Conservation (phyloP, 2,888 invertebrate genomes). For the Thyatira batis region DNA sequence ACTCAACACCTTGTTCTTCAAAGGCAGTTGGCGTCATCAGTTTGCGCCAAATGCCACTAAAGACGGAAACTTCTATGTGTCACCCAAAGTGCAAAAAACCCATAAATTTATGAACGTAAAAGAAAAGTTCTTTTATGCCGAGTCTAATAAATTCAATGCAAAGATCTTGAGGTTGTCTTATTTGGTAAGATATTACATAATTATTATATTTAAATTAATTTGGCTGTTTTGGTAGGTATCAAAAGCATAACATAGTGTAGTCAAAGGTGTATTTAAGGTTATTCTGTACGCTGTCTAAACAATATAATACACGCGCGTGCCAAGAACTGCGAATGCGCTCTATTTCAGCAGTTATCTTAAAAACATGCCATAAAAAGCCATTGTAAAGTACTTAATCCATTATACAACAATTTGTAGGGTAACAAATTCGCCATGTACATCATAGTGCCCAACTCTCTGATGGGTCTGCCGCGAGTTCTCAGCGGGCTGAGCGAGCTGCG, state of each 20-base stretch:
- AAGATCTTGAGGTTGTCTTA: slow-evolving; percentile 89
- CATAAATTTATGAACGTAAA: slow-evolving; percentile 87
- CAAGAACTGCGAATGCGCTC: too few species aligned
- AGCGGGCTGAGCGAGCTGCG: slow-evolving; percentile 82
- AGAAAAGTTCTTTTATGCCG: slow-evolving; percentile 84
- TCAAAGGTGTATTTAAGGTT: too few species aligned
- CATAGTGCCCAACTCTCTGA: slow-evolving; percentile 85
- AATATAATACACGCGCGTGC: too few species aligned
- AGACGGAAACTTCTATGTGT: slow-evolving; percentile 83
- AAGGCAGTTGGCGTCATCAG: slow-evolving; percentile 88
- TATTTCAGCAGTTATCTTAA: background rate
- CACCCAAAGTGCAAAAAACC: slow-evolving; percentile 65
- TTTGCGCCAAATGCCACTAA: slow-evolving; percentile 85
- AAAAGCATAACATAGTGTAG: background rate
- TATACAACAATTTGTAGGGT: slow-evolving; percentile 74
- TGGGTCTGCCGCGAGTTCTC: slow-evolving; percentile 83
- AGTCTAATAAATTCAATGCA: slow-evolving; percentile 84
- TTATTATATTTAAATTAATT: slow-evolving; percentile 2
- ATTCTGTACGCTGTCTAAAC: too few species aligned
- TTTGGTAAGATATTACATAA: slow-evolving; percentile 75
- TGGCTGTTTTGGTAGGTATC: slow-evolving; percentile 7
- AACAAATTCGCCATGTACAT: slow-evolving; percentile 88
- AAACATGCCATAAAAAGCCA: background rate
- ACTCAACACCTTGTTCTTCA: slow-evolving; percentile 90
- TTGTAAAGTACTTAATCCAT: background rate